These are phyloP conservation scores for Pachypeltis micranthus DNA, from an alignment of 1,140 invertebrate species.

Conservation along the genomic window DNA sequence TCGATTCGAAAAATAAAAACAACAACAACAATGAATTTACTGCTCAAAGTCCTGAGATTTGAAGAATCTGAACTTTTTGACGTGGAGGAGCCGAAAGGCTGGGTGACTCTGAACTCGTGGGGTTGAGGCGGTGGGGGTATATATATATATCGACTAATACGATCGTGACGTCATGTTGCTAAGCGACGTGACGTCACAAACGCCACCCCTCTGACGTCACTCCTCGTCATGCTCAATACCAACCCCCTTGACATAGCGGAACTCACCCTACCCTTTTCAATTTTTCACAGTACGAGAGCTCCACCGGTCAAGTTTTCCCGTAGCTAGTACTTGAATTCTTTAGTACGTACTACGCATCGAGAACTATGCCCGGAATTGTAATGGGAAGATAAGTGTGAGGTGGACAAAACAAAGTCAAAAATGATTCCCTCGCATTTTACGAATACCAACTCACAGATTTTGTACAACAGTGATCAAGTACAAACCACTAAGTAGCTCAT, in stretches of 20 bases:
- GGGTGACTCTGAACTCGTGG: constrained; percentile 1
- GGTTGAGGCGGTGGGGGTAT: background rate
- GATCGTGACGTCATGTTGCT: constrained; percentile 5
- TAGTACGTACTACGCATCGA: too few species aligned
- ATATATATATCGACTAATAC: background rate
- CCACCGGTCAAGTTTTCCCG: too few species aligned
- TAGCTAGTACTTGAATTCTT: too few species aligned
- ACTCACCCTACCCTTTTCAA: background rate
- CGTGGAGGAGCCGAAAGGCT: background rate
- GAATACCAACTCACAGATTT: too few species aligned
- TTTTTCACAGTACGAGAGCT: too few species aligned
- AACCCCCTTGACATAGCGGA: constrained; percentile 3
- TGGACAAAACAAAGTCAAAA: too few species aligned
- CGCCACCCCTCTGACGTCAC: background rate
- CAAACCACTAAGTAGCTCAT: too few species aligned
- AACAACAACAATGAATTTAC: too few species aligned
- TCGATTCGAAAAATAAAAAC: background rate
- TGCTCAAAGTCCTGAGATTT: constrained; percentile 2
- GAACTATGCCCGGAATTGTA: too few species aligned
- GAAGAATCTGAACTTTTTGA: background rate
- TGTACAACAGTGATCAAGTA: too few species aligned
- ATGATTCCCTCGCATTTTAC: too few species aligned
- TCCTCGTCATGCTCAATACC: constrained; percentile 2
- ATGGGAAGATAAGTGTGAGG: too few species aligned
- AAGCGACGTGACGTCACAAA: constrained; percentile 4